These are phyloP conservation scores for Trogon melanurus DNA, from an alignment of 2,113 vertebrate genomes.

Conservation along the genomic window DNA sequence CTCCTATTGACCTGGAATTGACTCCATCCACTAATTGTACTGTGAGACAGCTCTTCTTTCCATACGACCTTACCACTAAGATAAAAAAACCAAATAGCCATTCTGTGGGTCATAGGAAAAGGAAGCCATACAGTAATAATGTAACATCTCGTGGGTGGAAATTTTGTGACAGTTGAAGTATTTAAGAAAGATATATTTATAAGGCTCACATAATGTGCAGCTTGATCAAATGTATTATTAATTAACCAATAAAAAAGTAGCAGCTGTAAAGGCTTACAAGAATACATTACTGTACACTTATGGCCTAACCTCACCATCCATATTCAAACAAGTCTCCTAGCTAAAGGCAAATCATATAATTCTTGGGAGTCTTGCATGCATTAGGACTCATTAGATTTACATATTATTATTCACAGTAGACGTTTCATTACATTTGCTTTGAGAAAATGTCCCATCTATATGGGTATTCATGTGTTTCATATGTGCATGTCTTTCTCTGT, in stretches of 20 bases:
- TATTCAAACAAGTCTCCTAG: constrained; percentile 48
- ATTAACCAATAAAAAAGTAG: constrained; percentile 31
- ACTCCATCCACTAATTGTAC: background rate
- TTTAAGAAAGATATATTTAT: background rate
- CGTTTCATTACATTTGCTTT: constrained; percentile 25
- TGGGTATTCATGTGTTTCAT: background rate
- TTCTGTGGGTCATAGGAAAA: background rate
- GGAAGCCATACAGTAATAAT: background rate
- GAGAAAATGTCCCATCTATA: constrained; percentile 24
- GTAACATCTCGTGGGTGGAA: background rate
- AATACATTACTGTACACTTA: constrained; percentile 1
- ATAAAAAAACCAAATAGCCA: background rate
- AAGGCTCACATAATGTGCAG: background rate
- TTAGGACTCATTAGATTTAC: constrained; percentile 31
- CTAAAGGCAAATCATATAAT: constrained; percentile 25
- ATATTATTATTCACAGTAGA: constrained; percentile 56
- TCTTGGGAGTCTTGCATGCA: constrained; percentile 17
- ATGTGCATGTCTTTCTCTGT: background rate
- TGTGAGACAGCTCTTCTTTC: background rate
- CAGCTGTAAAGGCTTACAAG: constrained; percentile 9
- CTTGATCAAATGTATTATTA: constrained; percentile 11
- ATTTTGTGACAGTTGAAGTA: background rate
- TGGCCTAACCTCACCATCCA: constrained; percentile 30
- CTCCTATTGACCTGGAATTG: constrained; percentile 19
- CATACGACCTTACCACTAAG: background rate